These are phyloP conservation scores for Stomatorhinus walkeri DNA, from an alignment of 2,797 vertebrate genomes.

Conservation along the genomic window DNA sequence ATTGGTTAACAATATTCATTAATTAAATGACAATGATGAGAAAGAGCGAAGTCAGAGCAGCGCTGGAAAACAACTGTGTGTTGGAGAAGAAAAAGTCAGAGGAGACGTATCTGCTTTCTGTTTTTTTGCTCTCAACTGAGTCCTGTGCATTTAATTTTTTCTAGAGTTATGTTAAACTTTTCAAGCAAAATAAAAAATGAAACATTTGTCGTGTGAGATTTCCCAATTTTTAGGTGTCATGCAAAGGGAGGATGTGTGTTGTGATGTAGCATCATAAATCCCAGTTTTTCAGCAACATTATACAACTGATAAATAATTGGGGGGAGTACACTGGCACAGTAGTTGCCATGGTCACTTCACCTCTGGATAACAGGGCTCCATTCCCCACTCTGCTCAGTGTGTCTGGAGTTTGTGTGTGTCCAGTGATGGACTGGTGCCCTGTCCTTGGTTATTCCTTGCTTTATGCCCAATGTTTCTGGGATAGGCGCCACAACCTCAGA, in stretches of 20 bases:
- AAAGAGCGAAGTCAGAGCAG: not conserved
- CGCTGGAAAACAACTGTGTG: not conserved
- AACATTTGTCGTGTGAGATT: not conserved
- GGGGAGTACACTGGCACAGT: not conserved
- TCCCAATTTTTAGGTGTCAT: not conserved
- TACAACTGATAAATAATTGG: not conserved
- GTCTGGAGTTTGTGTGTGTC: not conserved
- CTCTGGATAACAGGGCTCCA: not conserved
- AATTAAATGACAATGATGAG: constrained; percentile 28
- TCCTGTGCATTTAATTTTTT: constrained; percentile 69
- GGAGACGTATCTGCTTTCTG: constrained; percentile 31
- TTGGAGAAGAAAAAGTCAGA: not conserved
- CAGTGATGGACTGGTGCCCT: not conserved
- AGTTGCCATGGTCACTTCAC: not conserved
- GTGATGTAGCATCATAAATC: not conserved
- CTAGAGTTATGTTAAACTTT: constrained; percentile 57
- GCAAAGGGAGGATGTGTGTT: not conserved
- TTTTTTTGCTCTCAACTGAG: constrained; percentile 43
- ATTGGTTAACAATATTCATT: constrained; percentile 33
- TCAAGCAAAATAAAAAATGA: constrained; percentile 57
- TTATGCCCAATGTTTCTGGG: not conserved
- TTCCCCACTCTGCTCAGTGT: not conserved
- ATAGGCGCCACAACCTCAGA: not conserved
- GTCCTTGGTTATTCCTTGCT: not conserved
- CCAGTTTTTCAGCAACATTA: not conserved